Base-by-base conservation (phyloP, 1,140 invertebrate species). In the Doryteuthis pealeii region DNA sequence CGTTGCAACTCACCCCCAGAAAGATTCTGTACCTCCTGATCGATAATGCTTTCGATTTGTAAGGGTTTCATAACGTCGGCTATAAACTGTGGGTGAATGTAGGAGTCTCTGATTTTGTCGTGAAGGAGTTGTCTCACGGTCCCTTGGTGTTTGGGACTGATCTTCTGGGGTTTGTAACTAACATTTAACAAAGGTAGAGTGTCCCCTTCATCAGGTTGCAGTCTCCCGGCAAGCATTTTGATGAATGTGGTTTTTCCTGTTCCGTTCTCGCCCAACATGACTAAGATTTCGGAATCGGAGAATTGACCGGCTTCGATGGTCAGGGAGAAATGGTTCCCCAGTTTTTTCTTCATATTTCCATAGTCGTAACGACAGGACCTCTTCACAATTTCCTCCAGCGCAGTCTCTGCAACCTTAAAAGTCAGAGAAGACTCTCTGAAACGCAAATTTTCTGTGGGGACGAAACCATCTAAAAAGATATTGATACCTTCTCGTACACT, bases 201-300 rank as follows among this genome's bases (percentile, higher is more conserved):
- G 67, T 32, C 79, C 81, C 94, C 96, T 79, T 92, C 92, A 90
- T 99, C 97, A 18, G 97, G 94, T 80, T 93, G 90, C 78, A 99
- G 89, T 84, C 96, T 95, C 54, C 98, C 98, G 83, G 98, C 98
- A 79, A 99, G 90, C 94, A 99, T 96, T 84, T 96, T 91, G 84
- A 99, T 99, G 82, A 99, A 98, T 22, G 98, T 99, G 0, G 98
- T 99, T 89, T 99, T 99, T 66, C 98, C 98, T 67, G 98, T 99
- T 78, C 98, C 98, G 90, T 99, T 99, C 88, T 99, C 98, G 74
- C 98, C 98, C 70, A 99, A 90, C 85, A 99, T 90, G 22, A 99
- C 98, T 83, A 99, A 92, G 87, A 99, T 99, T 90, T 99, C 98
- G 4, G 98, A 99, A 89, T 99, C 98, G 31, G 97, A 99, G 86